These are phyloP conservation scores for Venturia canescens DNA, from an alignment of 1,140 invertebrate genomes.

Conservation along the genomic window DNA sequence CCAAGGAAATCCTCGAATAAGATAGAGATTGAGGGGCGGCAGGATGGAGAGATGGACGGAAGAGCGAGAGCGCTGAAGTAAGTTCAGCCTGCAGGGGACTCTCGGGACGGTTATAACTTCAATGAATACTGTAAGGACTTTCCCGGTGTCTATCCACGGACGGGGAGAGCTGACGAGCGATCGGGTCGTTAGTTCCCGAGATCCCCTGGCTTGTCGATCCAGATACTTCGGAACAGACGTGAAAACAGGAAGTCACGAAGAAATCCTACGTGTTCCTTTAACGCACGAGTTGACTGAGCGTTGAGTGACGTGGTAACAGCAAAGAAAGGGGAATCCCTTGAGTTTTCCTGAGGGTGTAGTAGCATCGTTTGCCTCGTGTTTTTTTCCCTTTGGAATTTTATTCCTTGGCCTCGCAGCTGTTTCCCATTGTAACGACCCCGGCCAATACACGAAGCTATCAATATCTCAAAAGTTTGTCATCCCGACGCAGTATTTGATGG, in stretches of 20 bases:
- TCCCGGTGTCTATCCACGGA: not conserved
- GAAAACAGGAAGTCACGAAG: constrained; percentile 26
- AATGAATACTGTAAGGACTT: constrained; percentile 36
- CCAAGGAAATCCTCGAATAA: not conserved
- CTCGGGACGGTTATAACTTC: constrained; percentile 18
- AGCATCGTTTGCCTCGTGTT: not conserved
- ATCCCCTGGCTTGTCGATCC: not conserved
- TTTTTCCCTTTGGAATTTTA: not conserved
- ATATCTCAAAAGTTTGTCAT: not conserved
- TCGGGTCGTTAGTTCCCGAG: constrained; percentile 18
- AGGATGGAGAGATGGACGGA: not conserved
- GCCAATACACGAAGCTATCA: not conserved
- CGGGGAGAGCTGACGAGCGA: not conserved
- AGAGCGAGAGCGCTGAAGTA: not conserved
- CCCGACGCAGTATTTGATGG: not conserved
- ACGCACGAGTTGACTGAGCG: not conserved
- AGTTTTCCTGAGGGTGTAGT: constrained; percentile 12
- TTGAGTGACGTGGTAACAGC: not conserved
- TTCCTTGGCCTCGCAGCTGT: not conserved
- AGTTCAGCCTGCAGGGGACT: not conserved
- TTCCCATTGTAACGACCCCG: not conserved
- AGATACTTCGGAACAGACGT: constrained; percentile 7
- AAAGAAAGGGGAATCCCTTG: not conserved
- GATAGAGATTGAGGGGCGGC: too few species aligned
- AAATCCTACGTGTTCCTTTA: constrained; percentile 26